Evolutionary conservation across 2,888 invertebrate genomes (phyloP).

Genomic region (Ecliptopera silaceata): DNA sequence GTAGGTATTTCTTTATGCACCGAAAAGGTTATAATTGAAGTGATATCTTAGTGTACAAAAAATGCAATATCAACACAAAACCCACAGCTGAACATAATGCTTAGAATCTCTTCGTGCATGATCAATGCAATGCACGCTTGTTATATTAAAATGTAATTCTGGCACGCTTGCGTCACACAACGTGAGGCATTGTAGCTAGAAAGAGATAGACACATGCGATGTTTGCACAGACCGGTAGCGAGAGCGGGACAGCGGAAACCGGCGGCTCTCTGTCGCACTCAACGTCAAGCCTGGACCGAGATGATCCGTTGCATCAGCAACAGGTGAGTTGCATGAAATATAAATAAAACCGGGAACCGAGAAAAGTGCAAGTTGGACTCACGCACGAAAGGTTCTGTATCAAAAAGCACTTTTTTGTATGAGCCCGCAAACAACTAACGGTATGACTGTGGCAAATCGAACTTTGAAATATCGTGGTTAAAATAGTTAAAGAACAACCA

Average conservation of each 20-base stretch:
- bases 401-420: too few relatives aligned
- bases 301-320: constrained; percentile 85
- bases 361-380: too few relatives aligned
- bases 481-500: too few relatives aligned
- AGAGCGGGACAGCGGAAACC: constrained; percentile 83
- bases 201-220: constrained; percentile 49
- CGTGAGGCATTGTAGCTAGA: constrained; percentile 51
- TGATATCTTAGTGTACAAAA: too few relatives aligned
- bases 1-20: too few relatives aligned
- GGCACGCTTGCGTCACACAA: constrained; percentile 34
- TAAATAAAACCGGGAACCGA: background rate
- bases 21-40: too few relatives aligned
- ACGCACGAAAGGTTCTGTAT: too few relatives aligned
- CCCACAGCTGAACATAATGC: constrained; percentile 13
- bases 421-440: too few relatives aligned
- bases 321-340: constrained; percentile 67
- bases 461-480: too few relatives aligned
- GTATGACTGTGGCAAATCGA: too few relatives aligned
- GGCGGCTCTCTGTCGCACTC: constrained; percentile 89
- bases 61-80: background rate
- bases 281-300: constrained; percentile 93
- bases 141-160: constrained; percentile 27
- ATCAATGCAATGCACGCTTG: constrained; percentile 20
- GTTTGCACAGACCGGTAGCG: constrained; percentile 76
- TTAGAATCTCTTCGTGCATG: constrained; percentile 10